Evolutionary conservation across 2,113 vertebrate genomes (phyloP), one percentile per base, ranked within the genome.

Genomic region (Pachycephala philippinensis): DNA sequence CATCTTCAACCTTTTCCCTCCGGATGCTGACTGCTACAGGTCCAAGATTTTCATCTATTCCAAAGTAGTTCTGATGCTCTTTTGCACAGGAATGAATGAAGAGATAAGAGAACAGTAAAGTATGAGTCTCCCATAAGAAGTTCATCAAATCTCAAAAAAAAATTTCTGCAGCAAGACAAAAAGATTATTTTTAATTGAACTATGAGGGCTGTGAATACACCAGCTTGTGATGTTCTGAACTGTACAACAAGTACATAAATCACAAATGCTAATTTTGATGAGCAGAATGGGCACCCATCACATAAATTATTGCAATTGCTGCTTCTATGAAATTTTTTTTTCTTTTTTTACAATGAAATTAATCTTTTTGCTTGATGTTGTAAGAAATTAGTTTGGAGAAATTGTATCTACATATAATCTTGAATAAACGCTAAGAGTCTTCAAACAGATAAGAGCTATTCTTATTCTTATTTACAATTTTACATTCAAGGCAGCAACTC

Each of bases 51-150:
- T 99, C 99, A 93, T 99, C 99, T 44, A 99, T 98, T 50, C 99
- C 99, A 60, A 99, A 99, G 97, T 99, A 99, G 98, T 99, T 99
- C 95, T 99, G 99, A 97, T 99, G 99, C 35, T 99, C 99, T 99
- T 97, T 89, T 95, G 52, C 10, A 61, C 35, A 86, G 56, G 28
- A 95, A 31, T 52, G 39, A 74, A 56, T 54, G 10, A 81, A 89
- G 89, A 83, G 74, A 65, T 14, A 84, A 91, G 37, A 87, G 75
- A 86, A 60, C 30, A 91, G 42, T 47, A 50, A 94, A 95, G 19
- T 17, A 31, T 57, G 30, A 84, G 44, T 56, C 13, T 47, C 31
- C 42, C 22, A 33, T 20, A 24, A 52, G 76, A 53, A 2, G 26
- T 28, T 44, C 6, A 54, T 52, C 44, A 53, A 44, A 56, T 66